These are phyloP conservation scores for Tupaia chinensis DNA, from an alignment of 2,113 vertebrate genomes.

Conservation along the genomic window DNA sequence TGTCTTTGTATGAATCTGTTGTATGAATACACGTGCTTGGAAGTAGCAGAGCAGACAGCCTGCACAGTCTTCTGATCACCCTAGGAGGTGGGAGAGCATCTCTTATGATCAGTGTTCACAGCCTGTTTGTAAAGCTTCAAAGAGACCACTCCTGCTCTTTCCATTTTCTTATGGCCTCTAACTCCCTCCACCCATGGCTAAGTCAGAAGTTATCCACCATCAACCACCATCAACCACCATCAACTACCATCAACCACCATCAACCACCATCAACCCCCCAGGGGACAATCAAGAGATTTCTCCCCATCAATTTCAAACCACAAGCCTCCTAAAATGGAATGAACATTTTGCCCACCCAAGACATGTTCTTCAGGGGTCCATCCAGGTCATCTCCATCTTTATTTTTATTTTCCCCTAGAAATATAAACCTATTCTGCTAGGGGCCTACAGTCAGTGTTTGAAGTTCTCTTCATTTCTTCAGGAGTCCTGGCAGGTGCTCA, in stretches of 20 bases:
- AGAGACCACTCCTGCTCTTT: background rate
- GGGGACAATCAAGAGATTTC: background rate
- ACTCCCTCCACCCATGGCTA: background rate
- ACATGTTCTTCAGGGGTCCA: background rate
- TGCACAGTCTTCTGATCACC: background rate
- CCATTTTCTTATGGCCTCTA: conserved; percentile 4
- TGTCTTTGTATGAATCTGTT: background rate
- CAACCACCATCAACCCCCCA: background rate
- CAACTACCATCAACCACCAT: background rate
- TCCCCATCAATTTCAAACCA: background rate
- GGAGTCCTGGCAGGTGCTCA: background rate
- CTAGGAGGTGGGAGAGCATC: background rate
- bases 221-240: background rate
- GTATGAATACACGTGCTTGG: background rate
- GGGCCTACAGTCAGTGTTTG: background rate
- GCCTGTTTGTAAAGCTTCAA: background rate
- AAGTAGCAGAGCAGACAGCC: background rate
- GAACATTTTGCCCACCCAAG: background rate
- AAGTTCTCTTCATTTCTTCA: conserved; percentile 37
- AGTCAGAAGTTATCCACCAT: background rate
- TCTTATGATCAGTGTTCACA: background rate
- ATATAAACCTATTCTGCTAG: background rate
- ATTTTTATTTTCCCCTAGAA: background rate
- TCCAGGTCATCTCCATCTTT: background rate
- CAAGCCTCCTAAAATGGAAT: background rate